These are phyloP conservation scores for Pararge aegeria DNA, from an alignment of 1,140 invertebrate genomes.

Conservation along the genomic window DNA sequence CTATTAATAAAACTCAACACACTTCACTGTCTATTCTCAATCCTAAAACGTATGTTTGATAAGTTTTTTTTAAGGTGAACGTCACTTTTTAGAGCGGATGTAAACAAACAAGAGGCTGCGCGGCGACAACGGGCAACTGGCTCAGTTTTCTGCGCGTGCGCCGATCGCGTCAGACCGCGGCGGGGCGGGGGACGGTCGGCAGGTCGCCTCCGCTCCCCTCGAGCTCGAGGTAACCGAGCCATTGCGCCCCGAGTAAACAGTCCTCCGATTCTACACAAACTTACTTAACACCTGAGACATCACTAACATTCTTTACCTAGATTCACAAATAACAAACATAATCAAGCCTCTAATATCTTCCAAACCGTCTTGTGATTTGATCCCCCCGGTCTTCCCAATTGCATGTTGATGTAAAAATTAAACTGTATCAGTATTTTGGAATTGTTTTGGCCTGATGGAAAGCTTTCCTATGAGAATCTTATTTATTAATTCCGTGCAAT, in stretches of 20 bases:
- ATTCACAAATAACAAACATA: background rate
- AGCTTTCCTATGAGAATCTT: too few relatives aligned
- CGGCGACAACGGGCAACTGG: conserved; percentile 70
- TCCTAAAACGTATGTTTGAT: conserved; percentile 16
- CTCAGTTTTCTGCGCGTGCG: conserved; percentile 65
- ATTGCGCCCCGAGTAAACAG: conserved; percentile 65
- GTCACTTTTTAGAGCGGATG: conserved; percentile 55
- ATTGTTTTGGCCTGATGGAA: too few relatives aligned
- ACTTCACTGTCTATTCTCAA: conserved; percentile 25
- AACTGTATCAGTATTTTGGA: too few relatives aligned
- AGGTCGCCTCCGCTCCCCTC: conserved; percentile 35
- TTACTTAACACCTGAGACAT: conserved; percentile 48
- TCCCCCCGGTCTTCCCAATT: too few relatives aligned
- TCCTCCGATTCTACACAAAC: conserved; percentile 16
- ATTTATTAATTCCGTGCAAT: too few relatives aligned
- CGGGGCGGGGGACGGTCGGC: conserved; percentile 39
- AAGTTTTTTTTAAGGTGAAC: conserved; percentile 30
- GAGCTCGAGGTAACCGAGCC: conserved; percentile 43
- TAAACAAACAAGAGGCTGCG: conserved; percentile 75
- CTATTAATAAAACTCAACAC: conserved; percentile 14
- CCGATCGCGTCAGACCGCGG: conserved; percentile 39
- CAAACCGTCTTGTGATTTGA: too few relatives aligned
- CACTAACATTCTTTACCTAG: background rate
- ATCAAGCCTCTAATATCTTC: background rate
- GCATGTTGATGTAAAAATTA: too few relatives aligned